A percentile compares a stretch with the other conserved stretches of the same genome.
Evolutionary conservation across 2,797 vertebrate genomes (phyloP).

Genomic region (Paramormyrops hopkinsi): DNA sequence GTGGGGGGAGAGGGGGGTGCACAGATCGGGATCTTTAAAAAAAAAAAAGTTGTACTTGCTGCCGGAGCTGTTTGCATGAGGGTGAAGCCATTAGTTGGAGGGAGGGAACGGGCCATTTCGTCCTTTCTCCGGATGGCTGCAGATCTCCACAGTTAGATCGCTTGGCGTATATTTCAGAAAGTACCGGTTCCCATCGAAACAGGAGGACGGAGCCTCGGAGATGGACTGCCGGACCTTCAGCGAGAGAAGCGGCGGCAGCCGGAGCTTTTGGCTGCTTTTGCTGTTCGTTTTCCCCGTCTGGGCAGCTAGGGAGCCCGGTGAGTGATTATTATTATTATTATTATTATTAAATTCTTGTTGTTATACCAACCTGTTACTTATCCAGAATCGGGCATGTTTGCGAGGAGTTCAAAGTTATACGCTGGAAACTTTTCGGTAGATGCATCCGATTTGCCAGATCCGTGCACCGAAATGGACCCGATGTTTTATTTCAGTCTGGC

Average conservation of each 20-base stretch:
- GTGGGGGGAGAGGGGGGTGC: constrained; percentile 21
- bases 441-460: background rate
- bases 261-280: constrained; percentile 47
- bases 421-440: constrained; percentile 4
- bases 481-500: background rate
- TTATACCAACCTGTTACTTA: background rate
- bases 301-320: constrained; percentile 50
- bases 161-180: constrained; percentile 28
- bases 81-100: constrained; percentile 37
- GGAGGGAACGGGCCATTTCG: constrained; percentile 17
- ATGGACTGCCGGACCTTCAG: constrained; percentile 50
- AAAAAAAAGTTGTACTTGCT: constrained; percentile 35
- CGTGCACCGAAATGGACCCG: background rate
- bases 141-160: constrained; percentile 37
- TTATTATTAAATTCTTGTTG: constrained; percentile 13
- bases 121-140: constrained; percentile 49
- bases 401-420: background rate
- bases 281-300: constrained; percentile 47
- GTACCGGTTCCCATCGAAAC: constrained; percentile 42
- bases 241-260: constrained; percentile 40
- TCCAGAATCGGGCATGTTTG: background rate
- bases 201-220: constrained; percentile 36
- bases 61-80: constrained; percentile 45
- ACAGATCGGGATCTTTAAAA: constrained; percentile 43
- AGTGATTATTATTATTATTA: constrained; percentile 46